Conservation (phyloP, 2,797 vertebrate genomes). For the Enteromius argenteus region DNA sequence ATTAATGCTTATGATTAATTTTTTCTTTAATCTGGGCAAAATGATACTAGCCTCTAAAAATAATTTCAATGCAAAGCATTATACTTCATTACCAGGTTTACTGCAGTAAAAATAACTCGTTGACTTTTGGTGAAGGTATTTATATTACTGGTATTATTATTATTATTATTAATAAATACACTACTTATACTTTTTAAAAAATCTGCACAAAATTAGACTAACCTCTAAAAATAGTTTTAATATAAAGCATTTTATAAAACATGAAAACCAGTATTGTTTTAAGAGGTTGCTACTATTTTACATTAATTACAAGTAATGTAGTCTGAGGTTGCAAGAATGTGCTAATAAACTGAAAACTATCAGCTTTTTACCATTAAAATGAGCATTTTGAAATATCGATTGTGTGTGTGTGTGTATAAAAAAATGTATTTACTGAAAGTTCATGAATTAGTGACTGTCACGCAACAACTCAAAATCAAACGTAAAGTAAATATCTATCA, state of each 20-base stretch:
- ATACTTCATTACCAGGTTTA: not conserved
- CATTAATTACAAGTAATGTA: not conserved
- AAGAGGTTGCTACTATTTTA: not conserved
- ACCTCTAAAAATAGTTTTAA: too few species aligned
- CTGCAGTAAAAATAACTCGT: not conserved
- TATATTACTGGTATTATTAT: too few species aligned
- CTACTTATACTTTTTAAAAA: too few species aligned
- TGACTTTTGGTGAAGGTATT: too few species aligned
- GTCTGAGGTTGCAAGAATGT: not conserved
- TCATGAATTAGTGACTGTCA: not conserved
- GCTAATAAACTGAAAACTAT: not conserved
- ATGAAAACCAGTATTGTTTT: not conserved
- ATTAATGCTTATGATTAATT: not conserved
- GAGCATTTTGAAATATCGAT: not conserved
- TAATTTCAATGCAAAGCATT: not conserved
- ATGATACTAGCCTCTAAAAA: not conserved
- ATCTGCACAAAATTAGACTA: too few species aligned
- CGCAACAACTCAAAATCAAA: not conserved
- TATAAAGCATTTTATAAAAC: not conserved
- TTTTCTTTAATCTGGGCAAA: not conserved
- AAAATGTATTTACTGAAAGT: not conserved
- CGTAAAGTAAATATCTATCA: not conserved
- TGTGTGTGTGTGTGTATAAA: too few species aligned
- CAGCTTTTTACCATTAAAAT: not conserved
- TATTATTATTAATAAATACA: too few species aligned